Evolutionary conservation across 2,888 invertebrate species (phyloP), one percentile per base, ranked within the genome.

Genomic region (Galeopsomyia nigrocyanea): DNA sequence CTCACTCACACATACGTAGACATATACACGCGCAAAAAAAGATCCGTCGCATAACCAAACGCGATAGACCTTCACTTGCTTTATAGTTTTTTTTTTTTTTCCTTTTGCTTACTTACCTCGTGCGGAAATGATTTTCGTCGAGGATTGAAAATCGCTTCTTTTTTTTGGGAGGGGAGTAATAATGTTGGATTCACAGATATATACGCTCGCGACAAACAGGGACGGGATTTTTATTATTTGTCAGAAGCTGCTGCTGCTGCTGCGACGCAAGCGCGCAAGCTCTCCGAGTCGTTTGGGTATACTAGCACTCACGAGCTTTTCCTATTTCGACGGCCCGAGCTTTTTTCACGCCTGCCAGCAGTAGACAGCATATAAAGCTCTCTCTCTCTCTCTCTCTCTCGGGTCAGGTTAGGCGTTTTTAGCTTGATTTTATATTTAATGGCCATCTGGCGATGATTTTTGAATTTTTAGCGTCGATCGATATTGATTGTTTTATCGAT

Each of bases 381-480:
- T n/a, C n/a, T n/a, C n/a, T n/a, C n/a, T n/a, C n/a, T n/a, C n/a
- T n/a, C n/a, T n/a, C n/a, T n/a, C n/a, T n/a, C 53, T 69, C 68
- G 56, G 68, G n/a, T 69, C 46, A 63, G 68, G 62, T 50, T 63
- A 57, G 68, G 55, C 51, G 55, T 58, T 68, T 62, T 68, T 62
- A 62, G 58, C 58, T 60, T 60, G 60, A 65, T 39, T 10, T 13
- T 39, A n/a, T 10, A 10, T 10, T 39, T 7, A 64, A 58, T 58
- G 63, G 71, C 66, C 72, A 67, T n/a, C 67, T 71, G 62, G 71
- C 67, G 71, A 71, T 64, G 62, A 55, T 61, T 39, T 39, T 39
- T 39, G 39, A 39, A 39, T 10, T 39, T 13, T 3, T n/a, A n/a
- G n/a, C n/a, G 10, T 39, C 13, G 39, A 39, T 1, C 39, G 39